A percentile compares a stretch with the other conserved stretches of the same genome.
Conservation (phyloP, 2,113 vertebrate species). For the Eubucco bourcierii region DNA sequence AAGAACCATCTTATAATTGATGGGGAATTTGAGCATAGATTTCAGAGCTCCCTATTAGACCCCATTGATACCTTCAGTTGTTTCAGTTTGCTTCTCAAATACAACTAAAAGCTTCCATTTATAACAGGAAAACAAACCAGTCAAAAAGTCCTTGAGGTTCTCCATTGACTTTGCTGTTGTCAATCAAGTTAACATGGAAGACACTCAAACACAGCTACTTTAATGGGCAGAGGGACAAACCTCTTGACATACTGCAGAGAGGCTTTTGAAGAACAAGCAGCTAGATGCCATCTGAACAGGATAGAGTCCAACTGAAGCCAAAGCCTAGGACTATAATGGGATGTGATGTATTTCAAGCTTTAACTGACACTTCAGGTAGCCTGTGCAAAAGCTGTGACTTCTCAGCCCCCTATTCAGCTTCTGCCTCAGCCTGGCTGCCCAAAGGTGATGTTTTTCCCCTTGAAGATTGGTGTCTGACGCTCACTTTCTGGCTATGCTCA, state of each 20-base stretch:
- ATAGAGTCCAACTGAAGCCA: not conserved
- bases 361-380: not conserved
- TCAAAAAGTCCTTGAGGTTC: not conserved
- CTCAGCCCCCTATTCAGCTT: not conserved
- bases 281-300: not conserved
- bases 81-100: not conserved
- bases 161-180: not conserved
- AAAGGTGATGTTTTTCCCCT: not conserved
- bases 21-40: not conserved
- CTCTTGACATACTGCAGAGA: not conserved
- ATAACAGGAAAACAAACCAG: slow-evolving; percentile 26
- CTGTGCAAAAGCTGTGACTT: not conserved
- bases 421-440: not conserved
- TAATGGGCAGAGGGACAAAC: slow-evolving; percentile 5
- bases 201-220: not conserved
- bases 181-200: slow-evolving; percentile 31
- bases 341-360: not conserved
- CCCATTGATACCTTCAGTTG: not conserved
- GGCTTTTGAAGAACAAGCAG: not conserved
- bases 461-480: not conserved
- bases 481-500: rapidly evolving
- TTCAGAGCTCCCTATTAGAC: not conserved
- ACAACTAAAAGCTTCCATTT: not conserved
- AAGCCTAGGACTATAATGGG: not conserved
- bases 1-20: not conserved